Base-by-base conservation (phyloP, 2,888 invertebrate species). In the Iphiclides podalirius region DNA sequence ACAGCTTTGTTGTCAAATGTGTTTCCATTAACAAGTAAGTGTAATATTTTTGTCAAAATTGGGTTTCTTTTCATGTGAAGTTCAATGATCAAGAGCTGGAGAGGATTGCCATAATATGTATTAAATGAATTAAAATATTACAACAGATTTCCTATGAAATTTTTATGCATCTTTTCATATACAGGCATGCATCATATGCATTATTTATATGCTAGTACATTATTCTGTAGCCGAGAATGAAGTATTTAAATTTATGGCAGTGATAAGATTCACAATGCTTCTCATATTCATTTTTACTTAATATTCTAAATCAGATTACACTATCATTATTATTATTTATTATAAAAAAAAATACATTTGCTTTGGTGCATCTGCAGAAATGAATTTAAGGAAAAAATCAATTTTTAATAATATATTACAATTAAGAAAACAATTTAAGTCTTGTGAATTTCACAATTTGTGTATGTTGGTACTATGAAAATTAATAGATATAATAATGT, bases 171-270 rank as follows among this genome's bases (percentile, higher is more conserved):
- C 31, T 6, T 4, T 20, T 20, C 3, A 20, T 4, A 20, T 20
- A 4, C 4, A 6, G 3, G 20, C 2, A 9, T 9, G n/a, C 28
- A 28, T 28, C n/a, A 28, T 28, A 28, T 9, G n/a, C 28, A 28
- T 3, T n/a, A n/a, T n/a, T n/a, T n/a, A n/a, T n/a, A n/a, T n/a
- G n/a, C n/a, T 31, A 31, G 31, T 6, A 11, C 31, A 31, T 11
- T 11, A 31, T 11, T 31, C 2, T 3, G 28, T 28, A 28, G 4
- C 28, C 8, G 11, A 38, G 11, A 31, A 26, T 41, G 41, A 11
- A 41, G 11, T 31, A 31, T 31, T 28, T 31, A 41, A 31, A 16
- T 31, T 31, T 41, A 41, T 9, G 41, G 41, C 41, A 41, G 41
- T 41, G 41, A 28, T 41, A 15, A 4, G n/a, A 31, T 31, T 33